These are phyloP conservation scores for Aspiorhynchus laticeps DNA, from an alignment of 2,113 vertebrate genomes.

Conservation along the genomic window DNA sequence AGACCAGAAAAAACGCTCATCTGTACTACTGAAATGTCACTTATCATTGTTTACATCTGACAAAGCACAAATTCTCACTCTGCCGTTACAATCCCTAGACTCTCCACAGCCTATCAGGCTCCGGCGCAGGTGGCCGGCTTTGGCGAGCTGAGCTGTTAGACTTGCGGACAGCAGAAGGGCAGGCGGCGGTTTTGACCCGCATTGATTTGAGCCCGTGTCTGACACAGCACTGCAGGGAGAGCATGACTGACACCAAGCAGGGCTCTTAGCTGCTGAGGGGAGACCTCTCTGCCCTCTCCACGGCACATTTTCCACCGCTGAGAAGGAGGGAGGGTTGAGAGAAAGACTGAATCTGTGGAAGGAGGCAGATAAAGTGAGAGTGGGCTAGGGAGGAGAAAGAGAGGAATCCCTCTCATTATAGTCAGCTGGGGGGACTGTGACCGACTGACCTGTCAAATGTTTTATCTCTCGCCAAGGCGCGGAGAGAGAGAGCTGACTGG, in stretches of 20 bases:
- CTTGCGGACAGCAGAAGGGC: conserved; percentile 26
- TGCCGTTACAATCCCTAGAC: conserved; percentile 8
- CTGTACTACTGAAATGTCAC: conserved; percentile 1
- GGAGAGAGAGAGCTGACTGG: neutral
- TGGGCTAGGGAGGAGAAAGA: conserved; percentile 44
- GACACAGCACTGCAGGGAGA: conserved; percentile 62
- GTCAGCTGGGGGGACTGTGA: conserved; percentile 32
- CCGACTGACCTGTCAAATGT: conserved; percentile 39
- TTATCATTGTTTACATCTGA: conserved; percentile 23
- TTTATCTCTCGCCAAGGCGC: conserved; percentile 36
- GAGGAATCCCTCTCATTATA: conserved; percentile 67
- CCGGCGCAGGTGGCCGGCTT: conserved; percentile 31
- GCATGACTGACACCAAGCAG: conserved; percentile 33
- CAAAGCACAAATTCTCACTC: conserved; percentile 14
- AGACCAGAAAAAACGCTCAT: neutral
- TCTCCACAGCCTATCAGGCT: conserved; percentile 28
- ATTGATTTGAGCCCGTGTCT: conserved; percentile 65
- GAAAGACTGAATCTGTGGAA: conserved; percentile 27
- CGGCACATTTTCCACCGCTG: conserved; percentile 34
- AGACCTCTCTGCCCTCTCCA: conserved; percentile 47
- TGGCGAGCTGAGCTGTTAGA: conserved; percentile 32
- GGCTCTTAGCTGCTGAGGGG: conserved; percentile 35
- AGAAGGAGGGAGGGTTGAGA: conserved; percentile 11
- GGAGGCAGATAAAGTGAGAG: neutral
- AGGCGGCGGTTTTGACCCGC: conserved; percentile 60